Percentiles rank a stretch among this genome's conserved stretches.
These are phyloP conservation scores for Drosophila lowei DNA, from an alignment of 1,140 invertebrate species.

Conservation along the genomic window DNA sequence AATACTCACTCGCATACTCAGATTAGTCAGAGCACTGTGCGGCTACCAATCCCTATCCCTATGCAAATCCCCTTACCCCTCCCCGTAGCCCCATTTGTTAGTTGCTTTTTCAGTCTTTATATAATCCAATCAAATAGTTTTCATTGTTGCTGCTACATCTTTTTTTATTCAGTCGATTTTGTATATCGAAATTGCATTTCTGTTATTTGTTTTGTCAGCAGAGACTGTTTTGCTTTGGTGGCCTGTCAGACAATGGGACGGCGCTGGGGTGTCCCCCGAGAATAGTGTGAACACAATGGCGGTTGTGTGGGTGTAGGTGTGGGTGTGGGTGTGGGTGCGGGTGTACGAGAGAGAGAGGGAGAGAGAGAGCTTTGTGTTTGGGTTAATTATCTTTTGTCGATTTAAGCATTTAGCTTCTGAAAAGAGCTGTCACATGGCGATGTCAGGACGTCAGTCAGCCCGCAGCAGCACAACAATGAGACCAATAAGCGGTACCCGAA, in stretches of 20 bases:
- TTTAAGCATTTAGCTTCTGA: constrained; percentile 61
- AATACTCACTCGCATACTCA: too few relatives aligned
- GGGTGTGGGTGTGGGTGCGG: constrained; percentile 1
- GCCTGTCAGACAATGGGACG: constrained; percentile 65
- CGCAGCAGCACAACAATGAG: constrained; percentile 43
- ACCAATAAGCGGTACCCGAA: constrained; percentile 20
- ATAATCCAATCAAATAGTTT: constrained; percentile 39
- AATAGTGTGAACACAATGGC: constrained; percentile 24
- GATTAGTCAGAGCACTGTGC: too few relatives aligned
- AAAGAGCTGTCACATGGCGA: constrained; percentile 63
- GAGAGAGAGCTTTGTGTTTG: constrained; percentile 22
- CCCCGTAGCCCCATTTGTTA: too few relatives aligned
- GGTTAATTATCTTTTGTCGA: constrained; percentile 67
- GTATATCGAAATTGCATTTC: constrained; percentile 57
- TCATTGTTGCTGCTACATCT: constrained; percentile 10
- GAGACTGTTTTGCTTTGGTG: constrained; percentile 6
- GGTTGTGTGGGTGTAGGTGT: constrained; percentile 10
- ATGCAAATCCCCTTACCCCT: too few relatives aligned
- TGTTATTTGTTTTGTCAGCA: constrained; percentile 58
- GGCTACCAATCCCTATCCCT: not conserved
- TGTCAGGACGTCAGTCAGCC: constrained; percentile 35
- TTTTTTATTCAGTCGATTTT: constrained; percentile 10
- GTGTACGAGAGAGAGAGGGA: constrained; percentile 7
- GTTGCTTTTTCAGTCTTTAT: not conserved
- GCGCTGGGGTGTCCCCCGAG: constrained; percentile 42